Evolutionary conservation across 2,797 vertebrate species (phyloP), one percentile per base, ranked within the genome.

Genomic region (Esox masquinongy): DNA sequence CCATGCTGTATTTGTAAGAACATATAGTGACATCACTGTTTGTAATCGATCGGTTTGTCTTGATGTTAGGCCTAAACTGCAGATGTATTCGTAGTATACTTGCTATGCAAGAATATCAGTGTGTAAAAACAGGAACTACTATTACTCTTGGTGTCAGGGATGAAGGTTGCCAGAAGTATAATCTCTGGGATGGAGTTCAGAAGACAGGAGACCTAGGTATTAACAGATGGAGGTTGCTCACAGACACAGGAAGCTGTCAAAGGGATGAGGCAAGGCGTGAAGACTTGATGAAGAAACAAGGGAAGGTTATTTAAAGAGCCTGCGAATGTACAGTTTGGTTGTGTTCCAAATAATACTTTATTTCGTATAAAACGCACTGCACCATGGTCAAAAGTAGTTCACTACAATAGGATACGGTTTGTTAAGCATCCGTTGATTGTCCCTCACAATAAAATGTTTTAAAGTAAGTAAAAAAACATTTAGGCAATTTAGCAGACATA

Each of bases 161-260:
- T 85, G 79, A 83, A 80, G 78, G 78, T 77, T 85, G 76, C 79
- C 85, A 81, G 80, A 84, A 83, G 79, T 72, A 79, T 73, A 53
- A 56, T 70, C 53, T 77, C 51, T 61, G 53, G 67, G 68, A 83
- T 77, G 73, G 78, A 61, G 22, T 61, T 61, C 56, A 24, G 56
- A 85, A 87, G 81, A 72, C 76, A 80, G 80, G 78, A 85, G 80
- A 86, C 78, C 72, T 64, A 73, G 69, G 79, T 79, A 87, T n/a
- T 83, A 86, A 85, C 91, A 93, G 90, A 93, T 92, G 91, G 91
- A 91, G 77, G 83, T 79, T 47, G 77, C 81, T 90, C 84, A 68
- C 56, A 83, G 79, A 89, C 74, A 81, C 80, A 73, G 84, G 79
- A 87, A 88, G 66, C 84, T 84, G 86, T 79, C 86, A 83, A 61